phyloP scores from a whole-genome alignment of 1,140 invertebrate species.

The Pygmarrhopalites habei region DNA sequence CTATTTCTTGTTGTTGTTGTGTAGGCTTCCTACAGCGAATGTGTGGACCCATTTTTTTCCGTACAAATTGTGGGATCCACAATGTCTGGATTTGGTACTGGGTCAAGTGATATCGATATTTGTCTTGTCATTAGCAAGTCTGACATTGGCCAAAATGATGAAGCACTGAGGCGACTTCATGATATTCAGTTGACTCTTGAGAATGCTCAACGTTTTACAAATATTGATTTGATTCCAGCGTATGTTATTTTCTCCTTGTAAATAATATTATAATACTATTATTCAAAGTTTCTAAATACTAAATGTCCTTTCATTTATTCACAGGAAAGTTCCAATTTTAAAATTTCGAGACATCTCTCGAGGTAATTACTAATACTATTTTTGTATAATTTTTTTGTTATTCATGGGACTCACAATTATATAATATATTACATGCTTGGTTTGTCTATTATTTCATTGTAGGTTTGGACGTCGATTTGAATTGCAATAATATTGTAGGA shows the following conservation, averaged over 20 bases:
- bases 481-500: conserved; percentile 90
- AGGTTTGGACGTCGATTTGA: conserved; percentile 88
- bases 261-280: too few relatives aligned
- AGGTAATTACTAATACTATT: too few relatives aligned
- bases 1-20: not conserved
- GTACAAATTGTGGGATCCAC: conserved; percentile 93
- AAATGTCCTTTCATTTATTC: too few relatives aligned
- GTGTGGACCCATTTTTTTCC: conserved; percentile 55
- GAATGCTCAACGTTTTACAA: conserved; percentile 48
- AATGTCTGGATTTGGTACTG: conserved; percentile 87
- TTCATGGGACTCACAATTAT: too few relatives aligned
- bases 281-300: too few relatives aligned
- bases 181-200: conserved; percentile 46
- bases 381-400: too few relatives aligned
- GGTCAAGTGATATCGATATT: conserved; percentile 89
- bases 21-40: not conserved
- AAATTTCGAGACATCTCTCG: conserved; percentile 69
- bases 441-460: too few relatives aligned
- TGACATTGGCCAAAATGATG: conserved; percentile 61
- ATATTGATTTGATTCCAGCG: conserved; percentile 73
- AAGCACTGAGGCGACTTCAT: conserved; percentile 63
- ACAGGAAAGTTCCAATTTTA: conserved; percentile 91
- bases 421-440: too few relatives aligned
- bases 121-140: conserved; percentile 75
- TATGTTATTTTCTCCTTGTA: too few relatives aligned